Evolutionary conservation across 2,797 vertebrate genomes (phyloP).

Genomic region (Bradypus variegatus): DNA sequence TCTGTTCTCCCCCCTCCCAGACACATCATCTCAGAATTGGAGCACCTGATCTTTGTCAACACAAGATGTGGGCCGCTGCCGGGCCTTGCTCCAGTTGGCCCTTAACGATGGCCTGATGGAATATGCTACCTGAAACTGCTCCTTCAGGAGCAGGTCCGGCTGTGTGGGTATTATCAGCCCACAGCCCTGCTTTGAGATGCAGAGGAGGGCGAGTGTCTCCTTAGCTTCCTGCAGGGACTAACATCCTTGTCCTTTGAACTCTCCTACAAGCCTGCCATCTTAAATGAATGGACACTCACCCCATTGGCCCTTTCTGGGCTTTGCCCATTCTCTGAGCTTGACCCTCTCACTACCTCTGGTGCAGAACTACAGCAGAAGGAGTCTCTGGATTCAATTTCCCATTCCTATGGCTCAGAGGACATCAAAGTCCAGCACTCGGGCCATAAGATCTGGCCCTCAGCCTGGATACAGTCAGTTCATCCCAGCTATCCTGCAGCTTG

Average conservation of each 20-base stretch:
- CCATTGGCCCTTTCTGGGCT: slow-evolving; percentile 91
- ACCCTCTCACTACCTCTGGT: slow-evolving; percentile 50
- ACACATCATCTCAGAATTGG: slow-evolving; percentile 88
- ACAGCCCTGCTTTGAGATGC: slow-evolving; percentile 84
- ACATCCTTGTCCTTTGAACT: slow-evolving; percentile 87
- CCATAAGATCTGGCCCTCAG: slow-evolving; percentile 74
- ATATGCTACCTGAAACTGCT: slow-evolving; percentile 92
- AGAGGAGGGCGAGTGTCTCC: slow-evolving; percentile 91
- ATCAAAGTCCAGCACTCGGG: slow-evolving; percentile 72
- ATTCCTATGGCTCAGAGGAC: slow-evolving; percentile 84
- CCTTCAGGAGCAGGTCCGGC: slow-evolving; percentile 80
- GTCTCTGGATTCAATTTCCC: slow-evolving; percentile 85
- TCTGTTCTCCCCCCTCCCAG: slow-evolving; percentile 68
- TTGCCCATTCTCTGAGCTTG: slow-evolving; percentile 78
- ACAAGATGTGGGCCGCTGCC: slow-evolving; percentile 89
- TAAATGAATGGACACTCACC: slow-evolving; percentile 94
- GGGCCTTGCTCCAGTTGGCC: slow-evolving; percentile 92
- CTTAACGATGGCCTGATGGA: slow-evolving; percentile 92
- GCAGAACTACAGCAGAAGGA: slow-evolving; percentile 74
- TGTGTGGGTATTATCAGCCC: slow-evolving; percentile 84
- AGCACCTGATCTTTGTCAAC: slow-evolving; percentile 85
- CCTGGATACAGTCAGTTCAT: slow-evolving; percentile 88
- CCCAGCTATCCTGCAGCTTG: slow-evolving; percentile 92
- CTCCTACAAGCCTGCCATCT: slow-evolving; percentile 93
- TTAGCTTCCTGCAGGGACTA: slow-evolving; percentile 93